A percentile compares a stretch with the other conserved stretches of the same genome.
These are phyloP conservation scores for Macrosiphum euphorbiae DNA, from an alignment of 2,888 invertebrate genomes.

Conservation along the genomic window DNA sequence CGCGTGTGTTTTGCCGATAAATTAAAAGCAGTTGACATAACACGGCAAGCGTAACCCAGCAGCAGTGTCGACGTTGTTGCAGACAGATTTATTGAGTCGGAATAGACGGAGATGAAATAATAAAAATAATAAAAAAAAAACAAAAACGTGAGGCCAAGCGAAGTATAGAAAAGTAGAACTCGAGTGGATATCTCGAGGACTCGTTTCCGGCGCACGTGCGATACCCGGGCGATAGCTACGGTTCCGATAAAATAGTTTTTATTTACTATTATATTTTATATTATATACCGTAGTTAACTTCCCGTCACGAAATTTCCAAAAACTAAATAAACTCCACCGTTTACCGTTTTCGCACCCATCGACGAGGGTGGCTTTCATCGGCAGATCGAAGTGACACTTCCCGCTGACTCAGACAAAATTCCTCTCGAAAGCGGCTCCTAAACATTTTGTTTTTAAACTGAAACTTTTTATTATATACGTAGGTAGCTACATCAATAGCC, in stretches of 20 bases:
- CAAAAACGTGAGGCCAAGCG: neutral
- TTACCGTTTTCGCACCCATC: neutral
- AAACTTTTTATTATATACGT: neutral
- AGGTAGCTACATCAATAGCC: neutral
- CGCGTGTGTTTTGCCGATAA: constrained; percentile 21
- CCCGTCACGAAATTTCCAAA: constrained; percentile 2
- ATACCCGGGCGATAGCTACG: neutral
- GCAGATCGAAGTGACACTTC: neutral
- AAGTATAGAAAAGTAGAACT: neutral
- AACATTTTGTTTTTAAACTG: neutral
- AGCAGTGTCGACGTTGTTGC: neutral
- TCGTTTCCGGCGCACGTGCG: constrained; percentile 31
- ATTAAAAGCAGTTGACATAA: constrained; percentile 17
- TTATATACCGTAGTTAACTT: neutral
- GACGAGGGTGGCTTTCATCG: neutral
- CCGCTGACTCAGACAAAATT: too few species aligned
- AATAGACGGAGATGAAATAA: neutral
- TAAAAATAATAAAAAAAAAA: neutral
- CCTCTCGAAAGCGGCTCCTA: too few species aligned
- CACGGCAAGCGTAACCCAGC: neutral
- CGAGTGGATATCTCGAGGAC: constrained; percentile 23
- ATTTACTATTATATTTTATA: neutral
- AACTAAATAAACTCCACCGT: neutral
- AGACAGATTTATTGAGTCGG: constrained; percentile 31
- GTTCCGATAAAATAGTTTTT: neutral